Evolutionary conservation across 2,888 invertebrate species (phyloP).

Genomic region (Seira ritae): DNA sequence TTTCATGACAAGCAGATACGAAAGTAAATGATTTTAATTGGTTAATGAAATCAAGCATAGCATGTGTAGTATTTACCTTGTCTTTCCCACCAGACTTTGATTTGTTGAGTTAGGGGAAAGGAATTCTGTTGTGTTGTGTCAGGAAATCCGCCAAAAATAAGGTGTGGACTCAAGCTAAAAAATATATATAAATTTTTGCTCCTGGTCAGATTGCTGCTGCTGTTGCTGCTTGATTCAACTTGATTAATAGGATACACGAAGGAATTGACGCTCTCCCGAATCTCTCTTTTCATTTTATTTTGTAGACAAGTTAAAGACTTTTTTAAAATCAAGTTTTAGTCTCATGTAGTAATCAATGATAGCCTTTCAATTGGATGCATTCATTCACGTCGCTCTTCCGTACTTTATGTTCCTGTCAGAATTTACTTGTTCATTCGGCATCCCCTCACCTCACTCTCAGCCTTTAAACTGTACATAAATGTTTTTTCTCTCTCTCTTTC

Average conservation of each 20-base stretch:
- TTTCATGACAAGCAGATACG: too few relatives aligned
- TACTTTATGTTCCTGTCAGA: constrained; percentile 26
- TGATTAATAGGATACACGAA: constrained; percentile 58
- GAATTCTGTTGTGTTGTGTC: constrained; percentile 22
- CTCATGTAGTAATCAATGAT: constrained; percentile 26
- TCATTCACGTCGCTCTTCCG: constrained; percentile 34
- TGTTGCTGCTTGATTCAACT: constrained; percentile 15
- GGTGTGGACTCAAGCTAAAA: constrained; percentile 34
- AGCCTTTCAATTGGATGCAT: constrained; percentile 37
- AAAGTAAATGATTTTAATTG: constrained; percentile 2
- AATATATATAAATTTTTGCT: background rate
- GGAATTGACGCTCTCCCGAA: constrained; percentile 10
- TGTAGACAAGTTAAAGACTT: background rate
- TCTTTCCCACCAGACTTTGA: background rate
- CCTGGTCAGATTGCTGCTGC: background rate
- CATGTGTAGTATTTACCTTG: background rate
- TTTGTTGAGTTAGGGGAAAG: background rate
- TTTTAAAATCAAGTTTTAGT: constrained; percentile 52
- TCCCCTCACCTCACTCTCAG: background rate
- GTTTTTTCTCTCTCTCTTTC: background rate
- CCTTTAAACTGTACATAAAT: background rate
- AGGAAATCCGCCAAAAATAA: constrained; percentile 46
- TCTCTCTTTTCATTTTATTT: background rate
- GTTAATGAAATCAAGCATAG: constrained; percentile 19
- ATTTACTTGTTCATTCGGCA: constrained; percentile 1